Base-by-base conservation (phyloP, 1,140 invertebrate genomes). In the Pentalonia nigronervosa region DNA sequence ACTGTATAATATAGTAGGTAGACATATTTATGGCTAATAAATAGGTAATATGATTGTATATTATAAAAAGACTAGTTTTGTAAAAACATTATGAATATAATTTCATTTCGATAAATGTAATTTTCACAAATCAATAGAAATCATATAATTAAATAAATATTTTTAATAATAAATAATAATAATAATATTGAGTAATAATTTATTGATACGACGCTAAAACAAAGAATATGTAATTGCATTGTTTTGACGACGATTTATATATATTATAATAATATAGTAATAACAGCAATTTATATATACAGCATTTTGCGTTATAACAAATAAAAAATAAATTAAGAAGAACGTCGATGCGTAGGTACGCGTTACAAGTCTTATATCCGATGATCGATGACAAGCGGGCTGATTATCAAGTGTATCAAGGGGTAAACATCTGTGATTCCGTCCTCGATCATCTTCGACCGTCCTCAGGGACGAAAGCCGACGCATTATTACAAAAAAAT, bases 31-130 rank as follows among this genome's bases (percentile, higher is more conserved):
- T 20, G 41, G 25, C 45, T 86, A 86, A 88, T 88, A 11, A 30
- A 47, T 60, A 60, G 60, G 30, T 76, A 76, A 76, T 76, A 76
- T 76, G n/a, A 34, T n/a, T 76, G 60, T 76, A 76, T 88, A 48
- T 48, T n/a, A 87, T 47, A n/a, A 7, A 53, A 53, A 88, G 86
- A 88, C 86, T 88, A 88, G 86, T 88, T 48, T 88, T 88, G 7
- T 48, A 34, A 50, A 87, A 87, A 87, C 17, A 87, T 17, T 23
- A 87, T 84, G 14, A 48, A 47, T 87, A 87, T 4, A 48, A 87
- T 87, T 48, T 45, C 8, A 41, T 86, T 45, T 3, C n/a, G 30
- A 88, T 47, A 8, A 48, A n/a, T 48, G 45, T 47, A n/a, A 87
- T 87, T 25, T 48, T 25, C 14, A 87, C 7, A 87, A 47, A n/a